Evolutionary conservation across 2,797 vertebrate species (phyloP).

Genomic region (Melanotaenia pygmaea): DNA sequence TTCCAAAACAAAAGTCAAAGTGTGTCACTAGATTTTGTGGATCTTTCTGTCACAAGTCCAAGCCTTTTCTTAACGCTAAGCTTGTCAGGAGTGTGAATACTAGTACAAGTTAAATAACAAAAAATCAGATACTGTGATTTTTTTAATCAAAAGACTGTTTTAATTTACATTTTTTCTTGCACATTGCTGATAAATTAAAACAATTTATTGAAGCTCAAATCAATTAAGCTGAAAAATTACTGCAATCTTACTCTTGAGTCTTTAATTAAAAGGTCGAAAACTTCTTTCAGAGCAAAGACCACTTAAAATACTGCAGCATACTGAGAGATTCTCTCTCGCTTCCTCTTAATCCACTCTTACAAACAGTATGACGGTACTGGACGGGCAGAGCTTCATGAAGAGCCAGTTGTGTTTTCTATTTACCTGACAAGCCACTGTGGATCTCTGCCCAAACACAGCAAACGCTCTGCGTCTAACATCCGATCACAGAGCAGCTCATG

Average conservation of each 20-base stretch:
- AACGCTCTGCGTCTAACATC: conserved; percentile 57
- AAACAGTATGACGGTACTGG: neutral
- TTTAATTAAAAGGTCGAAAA: neutral
- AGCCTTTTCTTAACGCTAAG: too few relatives aligned
- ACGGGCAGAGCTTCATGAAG: conserved; percentile 21
- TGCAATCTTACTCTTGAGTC: neutral
- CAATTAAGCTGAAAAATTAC: neutral
- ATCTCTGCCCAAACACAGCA: conserved; percentile 55
- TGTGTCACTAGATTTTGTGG: too few relatives aligned
- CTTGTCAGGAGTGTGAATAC: too few relatives aligned
- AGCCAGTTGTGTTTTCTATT: conserved; percentile 45
- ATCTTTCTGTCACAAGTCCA: too few relatives aligned
- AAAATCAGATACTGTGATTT: neutral
- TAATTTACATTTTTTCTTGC: neutral
- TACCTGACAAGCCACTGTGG: conserved; percentile 49
- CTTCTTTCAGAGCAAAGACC: neutral
- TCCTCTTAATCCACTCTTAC: neutral
- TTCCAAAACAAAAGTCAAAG: too few relatives aligned
- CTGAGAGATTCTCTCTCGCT: neutral
- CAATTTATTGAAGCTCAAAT: neutral
- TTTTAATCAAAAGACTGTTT: neutral
- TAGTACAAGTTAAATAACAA: neutral
- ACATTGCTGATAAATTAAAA: too few relatives aligned
- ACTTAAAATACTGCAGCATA: neutral
- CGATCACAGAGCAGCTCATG: conserved; percentile 75